phyloP scores from a whole-genome alignment of 2,797 vertebrate species.

The Macropus fuliginosus region DNA sequence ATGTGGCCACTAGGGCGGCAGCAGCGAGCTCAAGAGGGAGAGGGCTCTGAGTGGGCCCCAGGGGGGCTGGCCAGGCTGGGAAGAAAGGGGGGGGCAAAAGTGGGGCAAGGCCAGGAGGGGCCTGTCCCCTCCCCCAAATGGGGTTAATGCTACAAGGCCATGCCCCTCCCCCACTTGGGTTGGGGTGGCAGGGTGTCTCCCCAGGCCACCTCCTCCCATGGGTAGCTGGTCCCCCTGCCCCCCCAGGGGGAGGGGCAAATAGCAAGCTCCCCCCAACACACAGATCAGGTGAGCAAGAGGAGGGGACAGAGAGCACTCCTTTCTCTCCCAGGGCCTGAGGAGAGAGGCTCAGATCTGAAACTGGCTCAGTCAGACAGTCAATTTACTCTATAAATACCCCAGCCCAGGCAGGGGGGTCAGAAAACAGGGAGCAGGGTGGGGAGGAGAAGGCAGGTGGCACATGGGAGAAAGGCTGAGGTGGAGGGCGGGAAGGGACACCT shows the following conservation, averaged over 20 bases:
- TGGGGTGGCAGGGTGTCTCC: conserved; percentile 56
- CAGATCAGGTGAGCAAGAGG: conserved; percentile 34
- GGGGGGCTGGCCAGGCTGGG: not conserved
- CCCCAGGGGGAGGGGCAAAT: not conserved
- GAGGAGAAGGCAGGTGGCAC: not conserved
- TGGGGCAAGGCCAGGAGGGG: conserved; percentile 70
- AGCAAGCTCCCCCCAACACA: not conserved
- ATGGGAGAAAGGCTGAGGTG: not conserved
- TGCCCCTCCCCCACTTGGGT: not conserved
- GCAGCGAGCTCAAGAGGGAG: not conserved
- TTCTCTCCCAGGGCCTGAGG: conserved; percentile 60
- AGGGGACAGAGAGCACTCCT: conserved; percentile 9
- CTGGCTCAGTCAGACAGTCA: conserved; percentile 85
- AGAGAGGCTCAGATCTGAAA: conserved; percentile 67
- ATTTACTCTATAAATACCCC: conserved; percentile 84
- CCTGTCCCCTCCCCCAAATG: conserved; percentile 25
- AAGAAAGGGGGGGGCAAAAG: not conserved
- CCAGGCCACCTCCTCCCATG: conserved; percentile 59
- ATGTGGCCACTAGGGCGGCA: conserved; percentile 5
- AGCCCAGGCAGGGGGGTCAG: conserved; percentile 49
- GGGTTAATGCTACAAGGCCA: conserved; percentile 75
- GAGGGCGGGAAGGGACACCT: not conserved
- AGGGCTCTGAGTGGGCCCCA: not conserved
- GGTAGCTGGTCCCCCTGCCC: not conserved
- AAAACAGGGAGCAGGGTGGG: not conserved